Percentiles rank a stretch among this genome's conserved stretches.
Evolutionary conservation across 2,113 vertebrate genomes (phyloP).

Genomic region (Tympanuchus pallidicinctus): DNA sequence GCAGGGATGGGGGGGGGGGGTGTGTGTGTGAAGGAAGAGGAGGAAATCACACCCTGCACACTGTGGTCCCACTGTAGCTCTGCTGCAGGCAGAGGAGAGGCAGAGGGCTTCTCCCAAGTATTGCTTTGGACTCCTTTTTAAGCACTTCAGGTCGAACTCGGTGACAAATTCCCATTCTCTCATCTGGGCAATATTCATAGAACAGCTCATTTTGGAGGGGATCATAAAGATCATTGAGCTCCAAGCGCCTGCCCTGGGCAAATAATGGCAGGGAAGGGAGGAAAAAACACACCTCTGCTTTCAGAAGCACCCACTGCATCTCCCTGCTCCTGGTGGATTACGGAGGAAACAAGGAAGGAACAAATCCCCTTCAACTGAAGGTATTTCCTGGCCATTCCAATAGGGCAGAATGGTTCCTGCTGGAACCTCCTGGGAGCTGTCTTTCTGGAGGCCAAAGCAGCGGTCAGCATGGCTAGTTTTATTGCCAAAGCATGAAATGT

Average conservation of each 20-base stretch:
- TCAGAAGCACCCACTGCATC: background rate
- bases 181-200: background rate
- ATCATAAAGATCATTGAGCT: too few species aligned
- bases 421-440: background rate
- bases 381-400: background rate
- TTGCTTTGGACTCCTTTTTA: background rate
- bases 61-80: background rate
- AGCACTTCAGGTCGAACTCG: background rate
- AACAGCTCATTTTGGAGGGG: too few species aligned
- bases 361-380: background rate
- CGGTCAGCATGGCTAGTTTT: background rate
- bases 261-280: accelerated
- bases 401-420: background rate
- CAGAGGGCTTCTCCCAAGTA: background rate
- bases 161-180: background rate
- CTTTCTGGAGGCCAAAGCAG: background rate
- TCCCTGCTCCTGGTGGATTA: background rate
- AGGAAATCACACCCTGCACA: background rate
- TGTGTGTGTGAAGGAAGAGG: background rate
- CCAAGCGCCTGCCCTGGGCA: background rate
- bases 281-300: background rate
- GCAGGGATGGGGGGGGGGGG: background rate
- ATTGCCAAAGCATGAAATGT: background rate
- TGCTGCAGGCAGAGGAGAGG: background rate
- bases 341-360: background rate